phyloP scores from a whole-genome alignment of 2,888 invertebrate genomes.

The Hedychridium roseum region DNA sequence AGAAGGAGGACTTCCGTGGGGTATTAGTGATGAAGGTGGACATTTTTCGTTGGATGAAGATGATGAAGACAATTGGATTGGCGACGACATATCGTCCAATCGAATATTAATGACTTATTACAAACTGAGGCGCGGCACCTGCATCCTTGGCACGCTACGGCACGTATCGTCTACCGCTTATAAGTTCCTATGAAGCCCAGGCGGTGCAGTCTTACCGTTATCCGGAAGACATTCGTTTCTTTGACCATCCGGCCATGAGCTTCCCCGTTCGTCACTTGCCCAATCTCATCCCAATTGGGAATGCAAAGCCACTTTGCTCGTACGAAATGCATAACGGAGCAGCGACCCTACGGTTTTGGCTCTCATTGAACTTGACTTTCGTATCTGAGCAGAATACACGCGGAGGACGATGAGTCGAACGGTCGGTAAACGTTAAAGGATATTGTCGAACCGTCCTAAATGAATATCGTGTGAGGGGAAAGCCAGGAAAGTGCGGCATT shows the following conservation, averaged over 20 bases:
- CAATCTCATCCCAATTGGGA: too few species aligned
- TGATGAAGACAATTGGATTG: slow-evolving; percentile 5
- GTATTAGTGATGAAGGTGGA: not conserved
- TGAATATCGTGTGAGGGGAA: too few species aligned
- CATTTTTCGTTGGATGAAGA: not conserved
- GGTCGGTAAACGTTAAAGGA: too few species aligned
- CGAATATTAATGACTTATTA: slow-evolving; percentile 35
- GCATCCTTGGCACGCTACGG: slow-evolving; percentile 43
- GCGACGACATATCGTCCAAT: slow-evolving; percentile 16
- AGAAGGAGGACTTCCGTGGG: too few species aligned
- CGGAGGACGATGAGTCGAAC: too few species aligned
- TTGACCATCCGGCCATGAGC: slow-evolving; percentile 34
- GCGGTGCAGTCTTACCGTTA: slow-evolving; percentile 53
- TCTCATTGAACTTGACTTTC: too few species aligned
- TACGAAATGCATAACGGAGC: too few species aligned
- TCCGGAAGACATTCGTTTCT: slow-evolving; percentile 53
- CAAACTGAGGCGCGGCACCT: slow-evolving; percentile 26
- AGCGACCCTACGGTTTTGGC: too few species aligned
- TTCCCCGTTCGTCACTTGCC: slow-evolving; percentile 37
- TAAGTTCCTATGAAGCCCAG: slow-evolving; percentile 17
- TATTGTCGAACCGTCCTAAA: too few species aligned
- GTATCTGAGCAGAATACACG: too few species aligned
- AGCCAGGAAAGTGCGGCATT: too few species aligned
- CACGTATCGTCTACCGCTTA: slow-evolving; percentile 40
- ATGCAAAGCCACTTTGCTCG: too few species aligned